A percentile compares a stretch with the other conserved stretches of the same genome.
phyloP scores from a whole-genome alignment of 2,888 invertebrate genomes.

The Phragmatobia fuliginosa region DNA sequence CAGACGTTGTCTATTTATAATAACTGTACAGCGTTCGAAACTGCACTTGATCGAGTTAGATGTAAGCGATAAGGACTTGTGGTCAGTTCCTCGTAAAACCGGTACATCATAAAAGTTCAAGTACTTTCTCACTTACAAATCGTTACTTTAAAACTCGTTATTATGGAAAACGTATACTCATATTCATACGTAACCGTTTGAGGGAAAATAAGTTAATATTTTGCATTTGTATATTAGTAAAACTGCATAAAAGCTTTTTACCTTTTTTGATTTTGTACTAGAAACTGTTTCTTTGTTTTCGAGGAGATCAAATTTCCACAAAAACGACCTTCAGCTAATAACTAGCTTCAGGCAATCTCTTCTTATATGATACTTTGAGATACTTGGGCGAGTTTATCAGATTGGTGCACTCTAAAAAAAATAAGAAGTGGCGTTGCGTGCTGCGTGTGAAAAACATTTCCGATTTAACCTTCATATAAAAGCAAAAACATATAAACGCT shows the following conservation, averaged over 20 bases:
- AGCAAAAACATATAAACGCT: background rate
- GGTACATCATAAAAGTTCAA: background rate
- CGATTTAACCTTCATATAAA: background rate
- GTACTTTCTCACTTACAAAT: conserved; percentile 3
- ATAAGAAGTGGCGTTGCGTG: no score
- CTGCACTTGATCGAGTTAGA: background rate
- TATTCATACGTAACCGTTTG: no score
- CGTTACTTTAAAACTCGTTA: background rate
- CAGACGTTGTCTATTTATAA: background rate
- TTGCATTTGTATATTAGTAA: background rate
- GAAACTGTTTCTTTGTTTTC: no score
- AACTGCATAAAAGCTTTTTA: no score
- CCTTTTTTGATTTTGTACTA: no score
- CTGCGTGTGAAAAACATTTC: no score
- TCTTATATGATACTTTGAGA: background rate
- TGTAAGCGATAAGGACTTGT: no score
- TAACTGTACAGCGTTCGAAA: background rate
- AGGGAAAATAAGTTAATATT: background rate
- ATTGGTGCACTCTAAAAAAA: background rate
- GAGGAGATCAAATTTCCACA: no score
- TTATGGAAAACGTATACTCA: background rate
- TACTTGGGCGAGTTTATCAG: background rate
- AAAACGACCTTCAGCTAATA: no score
- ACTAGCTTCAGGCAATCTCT: no score
- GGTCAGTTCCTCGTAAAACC: background rate